Evolutionary conservation across 2,888 invertebrate species (phyloP).

Genomic region (Celastrina argiolus): DNA sequence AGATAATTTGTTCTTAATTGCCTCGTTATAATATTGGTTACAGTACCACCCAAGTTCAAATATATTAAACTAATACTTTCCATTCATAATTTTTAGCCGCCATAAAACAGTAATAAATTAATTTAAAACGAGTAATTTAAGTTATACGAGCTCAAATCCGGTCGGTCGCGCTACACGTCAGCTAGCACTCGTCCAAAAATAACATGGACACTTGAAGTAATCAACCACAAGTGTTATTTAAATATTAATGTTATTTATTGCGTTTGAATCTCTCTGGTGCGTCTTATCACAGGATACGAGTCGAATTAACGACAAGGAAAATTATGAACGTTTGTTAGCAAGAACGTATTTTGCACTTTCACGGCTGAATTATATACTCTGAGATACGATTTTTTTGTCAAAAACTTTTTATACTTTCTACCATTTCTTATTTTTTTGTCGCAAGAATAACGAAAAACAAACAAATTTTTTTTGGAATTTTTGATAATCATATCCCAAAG

Average conservation of each 20-base stretch:
- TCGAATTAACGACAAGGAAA: background rate
- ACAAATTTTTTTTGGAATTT: too few species aligned
- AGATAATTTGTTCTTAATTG: background rate
- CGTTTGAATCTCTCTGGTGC: background rate
- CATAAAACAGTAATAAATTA: background rate
- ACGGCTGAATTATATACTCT: too few species aligned
- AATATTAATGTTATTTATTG: slow-evolving; percentile 21
- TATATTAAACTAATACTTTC: background rate
- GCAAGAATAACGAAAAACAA: too few species aligned
- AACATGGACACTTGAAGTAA: slow-evolving; percentile 22
- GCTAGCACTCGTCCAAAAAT: slow-evolving; percentile 16
- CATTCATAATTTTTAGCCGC: background rate
- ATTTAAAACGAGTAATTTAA: slow-evolving; percentile 6
- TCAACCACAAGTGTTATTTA: slow-evolving; percentile 20
- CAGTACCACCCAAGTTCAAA: background rate
- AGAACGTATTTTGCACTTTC: too few species aligned
- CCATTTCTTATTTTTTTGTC: too few species aligned
- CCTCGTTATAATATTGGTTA: slow-evolving; percentile 1
- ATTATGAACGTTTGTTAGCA: background rate
- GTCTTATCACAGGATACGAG: background rate
- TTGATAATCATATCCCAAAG: too few species aligned
- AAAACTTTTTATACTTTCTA: too few species aligned
- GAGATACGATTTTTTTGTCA: too few species aligned
- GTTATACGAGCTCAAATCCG: slow-evolving; percentile 1
- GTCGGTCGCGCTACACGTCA: slow-evolving; percentile 7